phyloP scores from a whole-genome alignment of 2,888 invertebrate species.

The Cyclophora albipunctata region DNA sequence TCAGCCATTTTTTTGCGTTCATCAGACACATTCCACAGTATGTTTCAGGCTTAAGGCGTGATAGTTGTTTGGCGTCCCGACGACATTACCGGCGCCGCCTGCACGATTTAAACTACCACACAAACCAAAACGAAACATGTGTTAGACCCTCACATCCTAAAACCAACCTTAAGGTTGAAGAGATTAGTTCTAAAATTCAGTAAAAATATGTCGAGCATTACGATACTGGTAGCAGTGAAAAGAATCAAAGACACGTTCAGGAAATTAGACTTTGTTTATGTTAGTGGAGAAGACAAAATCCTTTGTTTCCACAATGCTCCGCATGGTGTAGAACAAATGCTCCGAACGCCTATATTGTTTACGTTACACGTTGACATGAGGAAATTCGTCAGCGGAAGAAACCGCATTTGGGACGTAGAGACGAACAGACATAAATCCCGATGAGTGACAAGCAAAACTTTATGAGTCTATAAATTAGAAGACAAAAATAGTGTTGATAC shows the following conservation, averaged over 20 bases:
- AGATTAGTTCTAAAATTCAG: neutral
- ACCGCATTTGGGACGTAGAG: slow-evolving; percentile 66
- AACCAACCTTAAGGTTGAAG: slow-evolving; percentile 18
- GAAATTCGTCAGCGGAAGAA: slow-evolving; percentile 69
- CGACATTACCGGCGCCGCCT: slow-evolving; percentile 69
- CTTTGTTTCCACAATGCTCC: slow-evolving; percentile 53
- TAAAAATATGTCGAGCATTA: slow-evolving; percentile 11
- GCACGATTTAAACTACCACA: slow-evolving; percentile 48
- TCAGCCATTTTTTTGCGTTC: too few relatives aligned
- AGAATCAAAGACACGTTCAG: slow-evolving; percentile 49
- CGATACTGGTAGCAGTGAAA: slow-evolving; percentile 5
- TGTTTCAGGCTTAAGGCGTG: too few relatives aligned
- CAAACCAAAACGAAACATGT: slow-evolving; percentile 19
- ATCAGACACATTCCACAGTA: too few relatives aligned
- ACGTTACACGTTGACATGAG: slow-evolving; percentile 64
- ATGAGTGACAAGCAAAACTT: slow-evolving; percentile 72
- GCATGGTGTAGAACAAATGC: slow-evolving; percentile 55
- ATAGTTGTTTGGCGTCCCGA: slow-evolving; percentile 48
- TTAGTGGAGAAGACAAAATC: slow-evolving; percentile 61
- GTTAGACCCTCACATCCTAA: slow-evolving; percentile 14
- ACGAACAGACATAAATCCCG: slow-evolving; percentile 51
- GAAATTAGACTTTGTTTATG: slow-evolving; percentile 70
- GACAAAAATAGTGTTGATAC: slow-evolving; percentile 65
- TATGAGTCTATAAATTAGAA: slow-evolving; percentile 68
- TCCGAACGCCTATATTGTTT: slow-evolving; percentile 41